Evolutionary conservation across 1,140 invertebrate genomes (phyloP).

Genomic region (Drosophila suzukii): DNA sequence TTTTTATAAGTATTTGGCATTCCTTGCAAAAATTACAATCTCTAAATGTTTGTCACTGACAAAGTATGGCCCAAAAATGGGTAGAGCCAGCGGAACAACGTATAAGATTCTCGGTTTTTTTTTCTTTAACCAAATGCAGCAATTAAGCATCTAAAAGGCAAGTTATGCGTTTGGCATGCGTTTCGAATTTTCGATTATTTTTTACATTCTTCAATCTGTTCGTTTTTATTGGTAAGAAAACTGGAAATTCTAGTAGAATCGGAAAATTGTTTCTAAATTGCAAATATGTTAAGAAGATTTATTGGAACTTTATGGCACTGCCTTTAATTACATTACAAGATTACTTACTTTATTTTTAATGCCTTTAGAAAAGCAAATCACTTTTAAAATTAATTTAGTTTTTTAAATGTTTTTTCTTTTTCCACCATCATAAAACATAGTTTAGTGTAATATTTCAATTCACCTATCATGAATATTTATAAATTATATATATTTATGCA

Average conservation of each 20-base stretch:
- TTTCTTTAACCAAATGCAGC: constrained; percentile 25
- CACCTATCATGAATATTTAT: constrained; percentile 49
- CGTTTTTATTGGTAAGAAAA: background rate
- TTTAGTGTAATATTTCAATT: constrained; percentile 20
- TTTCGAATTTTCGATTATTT: constrained; percentile 1
- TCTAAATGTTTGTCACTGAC: constrained; percentile 35
- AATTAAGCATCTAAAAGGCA: constrained; percentile 25
- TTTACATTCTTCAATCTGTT: constrained; percentile 4
- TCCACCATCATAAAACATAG: background rate
- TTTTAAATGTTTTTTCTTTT: background rate
- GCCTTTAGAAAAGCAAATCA: background rate
- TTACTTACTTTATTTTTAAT: background rate
- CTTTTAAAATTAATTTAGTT: constrained; percentile 6
- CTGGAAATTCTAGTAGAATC: constrained; percentile 31
- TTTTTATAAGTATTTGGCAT: background rate
- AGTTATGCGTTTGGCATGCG: constrained; percentile 18
- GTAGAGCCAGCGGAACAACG: constrained; percentile 9
- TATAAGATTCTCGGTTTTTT: constrained; percentile 2
- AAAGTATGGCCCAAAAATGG: constrained; percentile 12
- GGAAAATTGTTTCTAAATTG: constrained; percentile 9
- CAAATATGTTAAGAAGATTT: constrained; percentile 6
- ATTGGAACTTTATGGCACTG: background rate
- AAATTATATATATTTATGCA: constrained; percentile 31
- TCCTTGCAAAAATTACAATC: constrained; percentile 13
- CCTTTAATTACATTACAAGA: background rate